Evolutionary conservation across 2,888 invertebrate genomes (phyloP), one percentile per base, ranked within the genome.

Genomic region (Sphaerophoria taeniata): DNA sequence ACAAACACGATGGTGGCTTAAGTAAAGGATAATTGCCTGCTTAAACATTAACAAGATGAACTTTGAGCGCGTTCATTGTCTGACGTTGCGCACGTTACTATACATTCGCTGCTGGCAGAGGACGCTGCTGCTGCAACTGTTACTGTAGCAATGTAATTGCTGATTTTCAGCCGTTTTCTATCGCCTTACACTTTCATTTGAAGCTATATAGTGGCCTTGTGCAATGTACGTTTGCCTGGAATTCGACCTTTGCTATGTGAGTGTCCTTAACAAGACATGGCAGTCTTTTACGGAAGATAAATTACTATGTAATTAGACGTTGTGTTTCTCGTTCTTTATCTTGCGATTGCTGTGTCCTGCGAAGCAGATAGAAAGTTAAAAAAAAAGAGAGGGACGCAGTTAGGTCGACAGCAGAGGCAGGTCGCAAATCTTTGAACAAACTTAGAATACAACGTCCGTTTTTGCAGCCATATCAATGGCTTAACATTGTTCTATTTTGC

Each of bases 11-110:
- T 73, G 69, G 81, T 75, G 75, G 75, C 75, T 71, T 71, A 84
- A 84, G 74, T 70, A 81, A 73, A 85, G 85, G 80, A 85, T 85
- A 85, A 85, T 81, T 85, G 81, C 76, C 76, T 81, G 81, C 81
- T 85, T 73, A 85, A 85, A 85, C 85, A 85, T 85, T 85, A 77
- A 85, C 81, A 81, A 81, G 80, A 61, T 85, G 70, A 81, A 85
- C 76, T 73, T 73, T 70, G 63, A 73, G 58, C 61, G 51, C 14
- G 43, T 45, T 33, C 63, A 49, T 65, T 65, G 63, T 47, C 34
- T 65, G 14, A 4, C 9, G 39, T 2, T 43, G 16, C 3, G n/a
- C n/a, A n/a, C n/a, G n/a, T n/a, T n/a, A 0, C 16, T 36, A 34
- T 49, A 16, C 12, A 5, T n/a, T 5, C 34, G 14, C 31, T 45